Evolutionary conservation across 2,797 vertebrate genomes (phyloP), one percentile per base, ranked within the genome.

Genomic region (Hydrophis major): DNA sequence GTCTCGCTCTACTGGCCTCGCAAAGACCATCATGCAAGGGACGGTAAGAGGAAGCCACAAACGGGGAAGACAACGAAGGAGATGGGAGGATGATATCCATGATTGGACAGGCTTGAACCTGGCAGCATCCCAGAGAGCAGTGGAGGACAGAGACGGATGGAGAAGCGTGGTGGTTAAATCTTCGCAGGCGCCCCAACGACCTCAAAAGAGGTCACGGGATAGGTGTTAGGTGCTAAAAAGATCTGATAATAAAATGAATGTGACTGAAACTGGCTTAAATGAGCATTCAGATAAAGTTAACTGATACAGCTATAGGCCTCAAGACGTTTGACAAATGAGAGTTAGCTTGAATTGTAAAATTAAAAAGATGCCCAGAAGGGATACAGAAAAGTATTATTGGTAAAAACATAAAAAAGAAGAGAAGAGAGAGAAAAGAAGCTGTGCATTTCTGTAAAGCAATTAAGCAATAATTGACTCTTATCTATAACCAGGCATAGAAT

Each of bases 251-350:
- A 89, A 74, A 91, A 93, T 50, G 90, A 93, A 91, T 89, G 93
- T 89, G 90, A 89, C 69, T 91, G 63, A 88, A 90, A 87, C 89
- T 78, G 89, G 55, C 89, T 93, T 93, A 93, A 93, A 91, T 93
- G 90, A 89, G 89, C 87, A 83, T 91, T 93, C 83, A 91, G 93
- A 91, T 89, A 93, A 91, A 88, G 93, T 91, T 91, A 91, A 91
- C 93, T 93, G 90, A 91, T 93, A 87, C 59, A 93, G 93, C 74
- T 89, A 88, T 91, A 87, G 86, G 90, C 89, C 93, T 91, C 69
- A 63, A 93, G 93, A 91, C 69, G 91, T 93, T 93, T 89, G 93
- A 93, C 87, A 91, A 91, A 91, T 27, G 61, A 37, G 74, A 91
- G 93, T 91, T 91, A 89, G 89, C 91, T 89, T 93, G 59, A 86